Evolutionary conservation across 2,797 vertebrate species (phyloP).

Genomic region (Delichon dasypus): DNA sequence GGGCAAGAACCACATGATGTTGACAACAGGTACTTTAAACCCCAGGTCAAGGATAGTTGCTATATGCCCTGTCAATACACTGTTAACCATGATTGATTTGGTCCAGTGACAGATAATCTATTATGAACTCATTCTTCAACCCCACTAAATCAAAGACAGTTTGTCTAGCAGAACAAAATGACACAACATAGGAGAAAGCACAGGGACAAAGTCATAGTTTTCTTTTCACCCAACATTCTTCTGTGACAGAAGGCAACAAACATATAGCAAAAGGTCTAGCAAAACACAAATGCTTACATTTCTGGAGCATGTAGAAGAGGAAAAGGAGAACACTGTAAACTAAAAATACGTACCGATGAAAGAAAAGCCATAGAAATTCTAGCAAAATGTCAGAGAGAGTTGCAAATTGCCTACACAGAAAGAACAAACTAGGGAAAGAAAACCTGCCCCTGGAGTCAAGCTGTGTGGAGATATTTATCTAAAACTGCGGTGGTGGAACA

Average conservation of each 20-base stretch:
- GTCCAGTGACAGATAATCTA: conserved; percentile 53
- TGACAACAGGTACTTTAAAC: conserved; percentile 42
- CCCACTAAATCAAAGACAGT: conserved; percentile 49
- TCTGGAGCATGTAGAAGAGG: not conserved
- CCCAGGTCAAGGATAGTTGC: conserved; percentile 57
- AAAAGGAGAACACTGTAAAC: not conserved
- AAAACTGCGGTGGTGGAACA: not conserved
- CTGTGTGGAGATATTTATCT: not conserved
- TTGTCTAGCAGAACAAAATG: conserved; percentile 43
- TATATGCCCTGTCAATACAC: conserved; percentile 38
- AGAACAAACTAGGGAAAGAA: not conserved
- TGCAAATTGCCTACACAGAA: not conserved
- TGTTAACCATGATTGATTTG: conserved; percentile 50
- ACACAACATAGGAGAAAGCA: conserved; percentile 20
- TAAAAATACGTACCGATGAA: not conserved
- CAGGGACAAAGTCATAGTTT: not conserved
- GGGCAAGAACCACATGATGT: not conserved
- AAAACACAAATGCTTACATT: not conserved
- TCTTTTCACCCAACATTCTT: not conserved
- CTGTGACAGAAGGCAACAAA: not conserved
- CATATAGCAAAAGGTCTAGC: not conserved
- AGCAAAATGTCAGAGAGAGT: not conserved
- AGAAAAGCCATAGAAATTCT: not conserved
- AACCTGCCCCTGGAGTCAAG: not conserved
- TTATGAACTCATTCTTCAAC: conserved; percentile 40